Percentiles rank a stretch among this genome's conserved stretches.
phyloP scores from a whole-genome alignment of 2,113 vertebrate genomes.

The Casuarius casuarius region DNA sequence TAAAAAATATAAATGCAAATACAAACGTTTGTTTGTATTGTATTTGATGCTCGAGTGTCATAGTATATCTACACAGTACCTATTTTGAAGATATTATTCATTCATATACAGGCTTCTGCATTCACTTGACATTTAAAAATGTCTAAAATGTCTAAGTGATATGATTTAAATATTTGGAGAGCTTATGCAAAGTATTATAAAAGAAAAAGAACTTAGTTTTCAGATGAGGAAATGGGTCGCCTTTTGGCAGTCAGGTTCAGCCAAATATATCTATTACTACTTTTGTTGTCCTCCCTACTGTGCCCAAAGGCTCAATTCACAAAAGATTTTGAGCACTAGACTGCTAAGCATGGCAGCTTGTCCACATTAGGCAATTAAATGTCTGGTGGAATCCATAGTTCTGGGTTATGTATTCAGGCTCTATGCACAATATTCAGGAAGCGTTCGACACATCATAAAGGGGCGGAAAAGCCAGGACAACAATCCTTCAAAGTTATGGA shows the following conservation, averaged over 20 bases:
- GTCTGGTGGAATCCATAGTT: neutral
- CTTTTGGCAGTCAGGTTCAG: neutral
- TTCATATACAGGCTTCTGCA: neutral
- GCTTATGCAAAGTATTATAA: neutral
- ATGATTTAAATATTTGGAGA: neutral
- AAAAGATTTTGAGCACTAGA: neutral
- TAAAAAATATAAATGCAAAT: neutral
- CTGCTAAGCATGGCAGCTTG: neutral
- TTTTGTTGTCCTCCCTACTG: neutral
- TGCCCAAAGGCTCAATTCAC: neutral
- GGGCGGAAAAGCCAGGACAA: neutral
- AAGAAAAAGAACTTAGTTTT: neutral
- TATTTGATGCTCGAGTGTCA: neutral
- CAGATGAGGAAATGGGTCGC: neutral
- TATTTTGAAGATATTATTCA: slow-evolving; percentile 27
- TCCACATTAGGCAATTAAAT: neutral
- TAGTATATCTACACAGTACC: neutral
- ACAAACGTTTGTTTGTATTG: neutral
- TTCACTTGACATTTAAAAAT: slow-evolving; percentile 23
- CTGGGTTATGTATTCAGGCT: neutral
- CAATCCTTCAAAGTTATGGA: neutral
- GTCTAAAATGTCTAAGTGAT: neutral
- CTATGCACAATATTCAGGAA: neutral
- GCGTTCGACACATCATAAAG: neutral
- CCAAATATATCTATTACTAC: neutral